Base-by-base conservation (phyloP, 2,113 vertebrate genomes). In the Otocyon megalotis region DNA sequence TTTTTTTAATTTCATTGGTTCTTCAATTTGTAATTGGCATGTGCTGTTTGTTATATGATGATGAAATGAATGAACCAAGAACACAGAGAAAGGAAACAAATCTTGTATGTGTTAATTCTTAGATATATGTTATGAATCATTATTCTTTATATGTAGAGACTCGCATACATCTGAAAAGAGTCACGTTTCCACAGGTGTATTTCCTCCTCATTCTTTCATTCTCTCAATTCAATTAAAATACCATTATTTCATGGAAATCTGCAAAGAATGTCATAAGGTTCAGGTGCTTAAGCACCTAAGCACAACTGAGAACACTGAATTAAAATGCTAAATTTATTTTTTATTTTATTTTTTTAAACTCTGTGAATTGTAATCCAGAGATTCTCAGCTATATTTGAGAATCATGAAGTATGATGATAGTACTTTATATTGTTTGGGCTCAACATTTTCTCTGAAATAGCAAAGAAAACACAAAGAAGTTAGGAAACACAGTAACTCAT, bases 311-410 rank as follows among this genome's bases (percentile, higher is more conserved):
- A 92, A 56, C 2, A 71, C 14, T 53, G 14, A 88, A 85, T 85
- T 84, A 85, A 77, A 90, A 95, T 65, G 28, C 16, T 83, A 86
- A 94, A 48, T 32, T 72, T 96, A 83, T 90, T 22, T 53, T 90
- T 22, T 53, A 97, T 97, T 96, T 96, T 83, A 15, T 37, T 74
- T 35, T 90, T 89, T 85, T 87, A 63, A 80, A 24, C 80, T 93
- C 97, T 96, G 91, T 94, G 94, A 98, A 98, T 96, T 43, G 26
- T 43, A 94, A 53, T 19, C 10, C 35, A 79, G 82, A 85, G 35
- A 74, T 89, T n/a, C 16, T 35, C 62, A 60, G 65, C 26, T 93
- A 5, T 79, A 87, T 88, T 2, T 26, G 12, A 53, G 62, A 98
- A 93, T 82, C 53, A 95, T 35, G 35, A 53, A 16, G 35, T 86